Evolutionary conservation across 2,888 invertebrate genomes (phyloP).

Genomic region (Pyrrhosoma nymphula): DNA sequence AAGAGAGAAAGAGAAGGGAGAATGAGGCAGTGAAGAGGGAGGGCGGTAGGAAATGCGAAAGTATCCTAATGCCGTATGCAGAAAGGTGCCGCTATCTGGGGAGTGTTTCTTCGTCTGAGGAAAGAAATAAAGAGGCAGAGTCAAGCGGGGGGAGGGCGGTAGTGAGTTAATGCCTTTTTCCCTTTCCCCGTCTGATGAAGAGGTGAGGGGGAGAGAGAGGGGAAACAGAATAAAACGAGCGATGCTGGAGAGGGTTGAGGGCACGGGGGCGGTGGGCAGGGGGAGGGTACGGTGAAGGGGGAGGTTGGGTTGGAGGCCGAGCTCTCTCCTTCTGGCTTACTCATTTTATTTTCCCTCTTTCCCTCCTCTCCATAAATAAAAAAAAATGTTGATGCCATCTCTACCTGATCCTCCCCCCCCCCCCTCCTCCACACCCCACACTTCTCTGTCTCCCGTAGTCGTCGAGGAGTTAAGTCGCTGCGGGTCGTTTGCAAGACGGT

Average conservation of each 20-base stretch:
- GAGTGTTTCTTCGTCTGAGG: not conserved
- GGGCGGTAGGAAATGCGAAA: not conserved
- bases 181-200: not conserved
- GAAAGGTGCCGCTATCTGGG: not conserved
- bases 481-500: slow-evolving; percentile 17
- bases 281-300: not conserved
- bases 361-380: not conserved
- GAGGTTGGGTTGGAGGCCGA: not conserved
- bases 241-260: not conserved
- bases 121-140: not conserved
- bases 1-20: too few relatives aligned
- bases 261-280: not conserved
- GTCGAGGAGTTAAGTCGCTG: not conserved
- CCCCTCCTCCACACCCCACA: not conserved
- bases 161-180: not conserved
- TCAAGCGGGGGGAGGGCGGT: not conserved
- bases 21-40: too few relatives aligned
- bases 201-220: not conserved
- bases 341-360: not conserved
- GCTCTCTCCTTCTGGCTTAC: not conserved
- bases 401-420: not conserved
- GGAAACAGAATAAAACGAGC: not conserved
- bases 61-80: not conserved
- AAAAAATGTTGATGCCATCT: not conserved
- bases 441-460: not conserved